phyloP scores from a whole-genome alignment of 1,140 invertebrate species.

The Paralvinella palmiformis region DNA sequence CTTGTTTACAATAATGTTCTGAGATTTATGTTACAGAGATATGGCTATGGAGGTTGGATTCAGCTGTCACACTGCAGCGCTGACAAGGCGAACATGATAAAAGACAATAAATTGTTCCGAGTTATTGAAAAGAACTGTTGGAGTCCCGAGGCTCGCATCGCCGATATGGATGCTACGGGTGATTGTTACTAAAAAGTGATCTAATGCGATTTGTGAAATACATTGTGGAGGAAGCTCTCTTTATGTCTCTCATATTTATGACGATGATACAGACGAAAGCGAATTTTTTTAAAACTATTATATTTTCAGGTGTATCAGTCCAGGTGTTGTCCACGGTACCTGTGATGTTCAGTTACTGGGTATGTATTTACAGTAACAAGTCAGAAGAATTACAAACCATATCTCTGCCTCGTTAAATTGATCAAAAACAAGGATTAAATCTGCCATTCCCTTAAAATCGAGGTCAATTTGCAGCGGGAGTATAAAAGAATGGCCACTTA shows the following conservation, averaged over 20 bases:
- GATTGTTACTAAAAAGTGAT: neutral
- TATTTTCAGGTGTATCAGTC: slow-evolving; percentile 51
- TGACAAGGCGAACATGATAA: slow-evolving; percentile 54
- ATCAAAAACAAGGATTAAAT: no score
- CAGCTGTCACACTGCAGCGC: slow-evolving; percentile 48
- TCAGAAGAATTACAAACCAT: no score
- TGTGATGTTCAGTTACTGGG: slow-evolving; percentile 64
- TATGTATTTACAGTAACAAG: no score
- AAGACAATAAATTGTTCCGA: slow-evolving; percentile 57
- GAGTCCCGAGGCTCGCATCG: slow-evolving; percentile 44
- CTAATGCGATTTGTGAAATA: neutral
- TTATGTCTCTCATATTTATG: neutral
- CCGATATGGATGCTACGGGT: slow-evolving; percentile 51
- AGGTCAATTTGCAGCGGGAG: no score
- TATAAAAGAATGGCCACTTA: no score
- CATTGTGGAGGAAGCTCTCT: neutral
- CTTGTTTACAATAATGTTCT: neutral
- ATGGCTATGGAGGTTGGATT: slow-evolving; percentile 59
- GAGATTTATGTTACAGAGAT: slow-evolving; percentile 45
- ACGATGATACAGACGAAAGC: neutral
- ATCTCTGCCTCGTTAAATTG: no score
- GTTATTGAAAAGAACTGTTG: slow-evolving; percentile 58
- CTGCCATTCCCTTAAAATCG: no score
- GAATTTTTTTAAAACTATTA: neutral
- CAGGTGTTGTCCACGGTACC: slow-evolving; percentile 63